Evolutionary conservation across 2,113 vertebrate genomes (phyloP), one percentile per base, ranked within the genome.

Genomic region (Dromas ardeola): DNA sequence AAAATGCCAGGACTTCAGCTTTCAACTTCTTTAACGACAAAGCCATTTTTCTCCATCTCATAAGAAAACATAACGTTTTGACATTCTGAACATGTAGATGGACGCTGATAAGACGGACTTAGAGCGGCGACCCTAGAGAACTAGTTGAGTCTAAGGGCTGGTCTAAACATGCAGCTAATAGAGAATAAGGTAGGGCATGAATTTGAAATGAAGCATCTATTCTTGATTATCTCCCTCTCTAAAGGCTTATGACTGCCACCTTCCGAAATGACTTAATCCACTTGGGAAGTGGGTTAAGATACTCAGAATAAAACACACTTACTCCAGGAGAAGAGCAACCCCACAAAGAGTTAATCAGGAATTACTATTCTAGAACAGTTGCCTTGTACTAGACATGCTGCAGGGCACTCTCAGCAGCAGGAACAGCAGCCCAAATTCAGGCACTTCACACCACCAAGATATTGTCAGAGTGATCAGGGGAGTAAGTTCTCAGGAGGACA

Each of bases 201-300:
- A 81, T 86, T 72, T 69, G 49, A 96, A 89, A 95, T 59, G 30
- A 77, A 86, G 55, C 85, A 77, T 65, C 53, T 93, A 72, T 80
- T 82, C 62, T 93, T 80, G 73, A 86, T 79, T 70, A 91, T 72
- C n/a, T 95, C 32, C 26, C 81, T 91, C 49, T 59, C 67, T 84
- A 91, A 91, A 87, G 81, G 67, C 40, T 94, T 85, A 61, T 47
- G 79, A 85, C 27, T 86, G 56, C 27, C 14, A 3, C 13, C 83
- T 91, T 86, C 62, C 58, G 38, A 93, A 94, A 95, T 86, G 1
- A 88, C 67, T 86, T 76, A 82, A 94, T 62, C 42, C 80, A 71
- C 47, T 67, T 66, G 69, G 62, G 71, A 93, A 88, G 56, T 25
- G 62, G 58, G 71, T 63, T 76, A 91, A 83, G 16, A 83, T 55